Evolutionary conservation across 2,888 invertebrate genomes (phyloP), one percentile per base, ranked within the genome.

Genomic region (Tenthredo mesomela): DNA sequence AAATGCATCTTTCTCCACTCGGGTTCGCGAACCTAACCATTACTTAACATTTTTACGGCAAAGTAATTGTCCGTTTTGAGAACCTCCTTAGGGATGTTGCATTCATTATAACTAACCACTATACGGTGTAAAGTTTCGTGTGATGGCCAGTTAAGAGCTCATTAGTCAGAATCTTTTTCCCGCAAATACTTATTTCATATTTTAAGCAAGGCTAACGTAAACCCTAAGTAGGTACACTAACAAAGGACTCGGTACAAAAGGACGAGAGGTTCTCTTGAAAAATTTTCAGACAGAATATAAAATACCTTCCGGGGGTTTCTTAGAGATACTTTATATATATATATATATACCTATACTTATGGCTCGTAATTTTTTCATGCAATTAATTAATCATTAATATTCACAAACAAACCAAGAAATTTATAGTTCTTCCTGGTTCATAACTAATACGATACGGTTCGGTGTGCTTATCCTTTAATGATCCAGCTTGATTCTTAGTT

Each of bases 1-100:
- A 54, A 77, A 25, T 29, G 50, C 47, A 54, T 50, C 33, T 50
- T 77, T 50, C 54, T 12, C n/a, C 25, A 29, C 61, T 67, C 85
- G 82, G 85, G 85, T 86, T 85, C 86, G 84, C 85, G 86, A 86
- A 87, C 87, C 85, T 80, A 50, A 85, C 87, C 88, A 86, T 89
- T 87, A 88, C 86, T 89, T 88, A 88, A 86, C 82, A 86, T 88
- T 86, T 90, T 89, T 88, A 88, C 87, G 87, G 87, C 87, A 85
- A 88, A 89, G 90, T 90, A 90, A 88, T 89, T 88, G 85, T 87
- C 86, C 25, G 21, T 73, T 73, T 40, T 73, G 43, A 40, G 33
- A 67, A 67, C 1, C 33, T 33, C 67, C 67, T 29, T 67, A 33
- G 33, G 67, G 21, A 33, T 33, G 67, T 18, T 67, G 33, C 33